phyloP scores from a whole-genome alignment of 2,888 invertebrate species.

The Teleiodes luculella region DNA sequence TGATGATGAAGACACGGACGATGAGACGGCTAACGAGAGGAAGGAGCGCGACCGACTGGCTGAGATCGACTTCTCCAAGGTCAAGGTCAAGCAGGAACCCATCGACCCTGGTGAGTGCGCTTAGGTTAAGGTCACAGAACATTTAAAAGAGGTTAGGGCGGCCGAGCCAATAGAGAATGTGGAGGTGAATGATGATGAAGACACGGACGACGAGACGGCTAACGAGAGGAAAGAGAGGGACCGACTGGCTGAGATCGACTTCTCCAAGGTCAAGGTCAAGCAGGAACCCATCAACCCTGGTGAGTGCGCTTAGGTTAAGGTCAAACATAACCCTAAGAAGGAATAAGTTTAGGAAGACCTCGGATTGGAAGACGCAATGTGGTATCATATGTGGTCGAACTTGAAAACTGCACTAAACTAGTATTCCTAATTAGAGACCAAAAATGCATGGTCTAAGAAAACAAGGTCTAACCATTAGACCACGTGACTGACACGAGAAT shows the following conservation, averaged over 20 bases:
- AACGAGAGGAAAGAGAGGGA: slow-evolving; percentile 43
- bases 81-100: slow-evolving; percentile 86
- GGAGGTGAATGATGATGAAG: slow-evolving; percentile 81
- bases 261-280: slow-evolving; percentile 80
- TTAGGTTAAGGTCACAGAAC: too few relatives aligned
- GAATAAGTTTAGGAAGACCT: too few relatives aligned
- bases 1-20: slow-evolving; percentile 81
- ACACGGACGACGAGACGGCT: slow-evolving; percentile 76
- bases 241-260: slow-evolving; percentile 45
- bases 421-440: too few relatives aligned
- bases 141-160: too few relatives aligned
- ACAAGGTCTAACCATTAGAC: too few relatives aligned
- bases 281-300: slow-evolving; percentile 80
- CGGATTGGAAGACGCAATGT: too few relatives aligned
- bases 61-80: slow-evolving; percentile 51
- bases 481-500: too few relatives aligned
- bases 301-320: slow-evolving; percentile 80
- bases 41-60: slow-evolving; percentile 45
- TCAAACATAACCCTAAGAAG: slow-evolving; percentile 86
- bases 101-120: slow-evolving; percentile 47
- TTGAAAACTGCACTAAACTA: too few relatives aligned
- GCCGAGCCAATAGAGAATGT: slow-evolving; percentile 82
- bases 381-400: too few relatives aligned
- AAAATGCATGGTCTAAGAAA: too few relatives aligned
- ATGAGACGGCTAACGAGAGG: slow-evolving; percentile 54